Percentiles rank a stretch among this genome's conserved stretches.
Conservation (phyloP, 2,888 invertebrate genomes). For the Shargacucullia verbasci region DNA sequence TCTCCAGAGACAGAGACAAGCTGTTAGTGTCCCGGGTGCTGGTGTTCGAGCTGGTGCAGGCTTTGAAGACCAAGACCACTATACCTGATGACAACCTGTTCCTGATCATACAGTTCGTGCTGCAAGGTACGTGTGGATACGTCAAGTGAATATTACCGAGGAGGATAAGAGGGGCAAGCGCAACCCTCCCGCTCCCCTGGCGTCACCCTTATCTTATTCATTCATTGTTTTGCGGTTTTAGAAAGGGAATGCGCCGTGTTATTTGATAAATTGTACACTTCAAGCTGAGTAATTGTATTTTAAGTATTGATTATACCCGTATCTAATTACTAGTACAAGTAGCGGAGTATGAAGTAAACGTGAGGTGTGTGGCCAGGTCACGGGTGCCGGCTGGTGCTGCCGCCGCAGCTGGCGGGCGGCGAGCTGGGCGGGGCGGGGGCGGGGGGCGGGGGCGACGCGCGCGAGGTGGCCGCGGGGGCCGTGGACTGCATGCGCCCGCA, state of each 20-base stretch:
- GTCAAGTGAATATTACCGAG: too few species aligned
- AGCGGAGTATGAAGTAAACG: too few species aligned
- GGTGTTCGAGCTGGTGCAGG: slow-evolving; percentile 98
- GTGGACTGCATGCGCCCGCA: slow-evolving; percentile 98
- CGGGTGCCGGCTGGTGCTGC: slow-evolving; percentile 91
- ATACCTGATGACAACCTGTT: slow-evolving; percentile 98
- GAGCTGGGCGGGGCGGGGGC: slow-evolving; percentile 47
- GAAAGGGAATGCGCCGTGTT: too few species aligned
- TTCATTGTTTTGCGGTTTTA: too few species aligned
- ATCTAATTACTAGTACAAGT: too few species aligned
- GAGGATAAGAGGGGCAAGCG: too few species aligned
- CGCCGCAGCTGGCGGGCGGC: slow-evolving; percentile 82
- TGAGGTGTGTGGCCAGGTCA: slow-evolving; percentile 66
- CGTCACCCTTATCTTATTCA: too few species aligned
- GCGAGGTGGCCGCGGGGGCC: slow-evolving; percentile 94
- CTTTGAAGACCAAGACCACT: slow-evolving; percentile 97
- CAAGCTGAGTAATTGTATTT: too few species aligned
- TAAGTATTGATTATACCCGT: too few species aligned
- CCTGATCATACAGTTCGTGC: slow-evolving; percentile 95
- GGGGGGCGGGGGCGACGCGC: slow-evolving; percentile 64
- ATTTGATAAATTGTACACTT: too few species aligned
- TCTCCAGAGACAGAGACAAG: slow-evolving; percentile 98
- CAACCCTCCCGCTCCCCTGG: too few species aligned
- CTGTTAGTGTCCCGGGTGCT: slow-evolving; percentile 96
- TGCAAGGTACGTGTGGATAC: slow-evolving; percentile 92